phyloP scores from a whole-genome alignment of 2,113 vertebrate species.

The Bettongia penicillata region DNA sequence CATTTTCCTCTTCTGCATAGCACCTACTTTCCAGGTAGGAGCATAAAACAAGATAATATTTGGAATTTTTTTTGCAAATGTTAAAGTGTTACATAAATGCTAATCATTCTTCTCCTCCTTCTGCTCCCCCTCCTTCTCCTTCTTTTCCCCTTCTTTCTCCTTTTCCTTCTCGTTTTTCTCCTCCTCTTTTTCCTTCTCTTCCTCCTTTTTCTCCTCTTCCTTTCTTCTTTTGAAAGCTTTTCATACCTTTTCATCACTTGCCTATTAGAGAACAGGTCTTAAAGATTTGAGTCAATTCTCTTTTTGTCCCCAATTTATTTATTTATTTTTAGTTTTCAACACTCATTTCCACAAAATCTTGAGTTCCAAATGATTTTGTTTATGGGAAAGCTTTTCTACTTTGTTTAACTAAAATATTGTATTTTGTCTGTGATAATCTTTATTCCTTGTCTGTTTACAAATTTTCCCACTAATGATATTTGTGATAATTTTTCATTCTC shows the following conservation, averaged over 20 bases:
- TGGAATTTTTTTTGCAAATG: not conserved
- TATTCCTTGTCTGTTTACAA: not conserved
- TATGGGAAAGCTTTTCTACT: not conserved
- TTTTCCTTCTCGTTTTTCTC: not conserved
- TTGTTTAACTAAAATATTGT: not conserved
- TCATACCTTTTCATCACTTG: not conserved
- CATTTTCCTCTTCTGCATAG: not conserved
- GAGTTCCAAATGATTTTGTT: not conserved
- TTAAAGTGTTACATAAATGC: not conserved
- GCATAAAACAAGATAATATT: not conserved
- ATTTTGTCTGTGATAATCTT: not conserved
- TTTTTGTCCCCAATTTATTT: not conserved
- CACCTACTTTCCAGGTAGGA: not conserved
- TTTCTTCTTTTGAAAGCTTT: not conserved
- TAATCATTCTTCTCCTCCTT: not conserved
- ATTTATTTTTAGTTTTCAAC: too few relatives aligned
- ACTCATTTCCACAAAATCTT: not conserved
- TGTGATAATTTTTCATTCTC: not conserved
- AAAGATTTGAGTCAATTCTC: not conserved
- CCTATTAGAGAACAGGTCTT: not conserved
- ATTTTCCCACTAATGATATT: not conserved
- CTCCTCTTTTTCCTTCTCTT: not conserved
- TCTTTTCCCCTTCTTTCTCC: not conserved
- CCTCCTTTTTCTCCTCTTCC: not conserved
- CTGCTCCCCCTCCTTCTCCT: too few relatives aligned